Evolutionary conservation across 2,113 vertebrate species (phyloP), one percentile per base, ranked within the genome.

Genomic region (Centropus unirufus): DNA sequence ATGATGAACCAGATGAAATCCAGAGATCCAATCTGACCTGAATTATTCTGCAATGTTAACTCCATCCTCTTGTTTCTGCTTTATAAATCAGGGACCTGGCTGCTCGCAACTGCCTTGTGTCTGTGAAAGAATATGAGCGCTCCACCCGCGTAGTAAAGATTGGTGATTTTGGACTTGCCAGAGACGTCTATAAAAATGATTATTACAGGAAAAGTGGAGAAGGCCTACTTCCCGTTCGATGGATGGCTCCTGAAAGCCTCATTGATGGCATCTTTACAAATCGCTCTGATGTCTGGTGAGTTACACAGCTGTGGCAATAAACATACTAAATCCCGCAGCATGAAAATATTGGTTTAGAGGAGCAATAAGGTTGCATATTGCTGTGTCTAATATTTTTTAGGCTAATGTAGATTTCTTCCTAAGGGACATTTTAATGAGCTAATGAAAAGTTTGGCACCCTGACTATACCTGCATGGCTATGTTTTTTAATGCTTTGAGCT

Each of bases 191-290:
- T 81, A 98, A 98, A 97, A 98, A 98, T n/a, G 97, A 98, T 87
- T 98, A 98, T 73, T 98, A 98, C 23, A 98, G 98, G 66, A 98
- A 98, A 92, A 98, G 93, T 80, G 98, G 98, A 51, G 98, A 98
- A 95, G 98, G 98, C 5, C 61, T 98, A 19, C 97, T 98, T 5
- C 98, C 98, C 58, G 97, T 98, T 32, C 97, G 98, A 79, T 98
- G 98, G 98, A 98, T 98, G 98, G 97, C 98, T 92, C 98, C 98
- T 42, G 98, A 98, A 96, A 98, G 98, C 82, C 95, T 98, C 51
- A 90, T 97, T 88, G 98, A 98, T 58, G 98, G 98, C 55, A 87
- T 98, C 90, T 98, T 98, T 96, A 98, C 98, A 39, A 98, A 95
- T 58, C 93, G 61, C 23, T 98, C 98, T 69, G 98, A 98, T 86